Percentiles rank a stretch among this genome's conserved stretches.
Conservation (phyloP, 2,797 vertebrate species). For the Myripristis murdjan region DNA sequence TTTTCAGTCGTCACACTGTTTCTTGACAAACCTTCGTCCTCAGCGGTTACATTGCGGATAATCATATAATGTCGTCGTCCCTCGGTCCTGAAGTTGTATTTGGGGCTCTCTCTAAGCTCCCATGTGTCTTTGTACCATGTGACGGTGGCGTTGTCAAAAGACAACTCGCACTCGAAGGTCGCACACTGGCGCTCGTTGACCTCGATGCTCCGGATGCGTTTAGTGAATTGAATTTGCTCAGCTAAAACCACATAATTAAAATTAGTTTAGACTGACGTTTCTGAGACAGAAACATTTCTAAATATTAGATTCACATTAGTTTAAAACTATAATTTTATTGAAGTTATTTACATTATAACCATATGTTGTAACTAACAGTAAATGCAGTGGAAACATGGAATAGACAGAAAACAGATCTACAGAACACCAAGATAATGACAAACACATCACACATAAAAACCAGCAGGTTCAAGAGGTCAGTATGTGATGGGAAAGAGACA, state of each 20-base stretch:
- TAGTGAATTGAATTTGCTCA: conserved; percentile 95
- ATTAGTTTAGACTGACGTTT: conserved; percentile 20
- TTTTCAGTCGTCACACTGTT: background rate
- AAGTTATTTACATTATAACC: background rate
- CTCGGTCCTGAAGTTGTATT: conserved; percentile 94
- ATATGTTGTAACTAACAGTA: background rate
- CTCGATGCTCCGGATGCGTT: conserved; percentile 94
- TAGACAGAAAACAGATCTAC: conserved; percentile 22
- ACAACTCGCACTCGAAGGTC: conserved; percentile 95
- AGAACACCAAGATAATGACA: conserved; percentile 26
- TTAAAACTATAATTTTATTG: background rate
- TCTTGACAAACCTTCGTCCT: conserved; percentile 92
- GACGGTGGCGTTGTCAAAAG: conserved; percentile 92
- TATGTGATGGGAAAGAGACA: conserved; percentile 1
- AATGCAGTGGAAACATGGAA: conserved; percentile 29
- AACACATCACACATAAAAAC: background rate
- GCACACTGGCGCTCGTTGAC: conserved; percentile 92
- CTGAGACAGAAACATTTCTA: background rate
- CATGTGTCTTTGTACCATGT: conserved; percentile 94
- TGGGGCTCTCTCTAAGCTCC: conserved; percentile 91
- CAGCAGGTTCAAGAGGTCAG: conserved; percentile 74
- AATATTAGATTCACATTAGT: background rate
- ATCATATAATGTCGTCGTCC: conserved; percentile 95
- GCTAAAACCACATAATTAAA: conserved; percentile 85
- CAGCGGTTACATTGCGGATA: conserved; percentile 92